Base-by-base conservation (phyloP, 2,797 vertebrate species). In the Xenops minutus region DNA sequence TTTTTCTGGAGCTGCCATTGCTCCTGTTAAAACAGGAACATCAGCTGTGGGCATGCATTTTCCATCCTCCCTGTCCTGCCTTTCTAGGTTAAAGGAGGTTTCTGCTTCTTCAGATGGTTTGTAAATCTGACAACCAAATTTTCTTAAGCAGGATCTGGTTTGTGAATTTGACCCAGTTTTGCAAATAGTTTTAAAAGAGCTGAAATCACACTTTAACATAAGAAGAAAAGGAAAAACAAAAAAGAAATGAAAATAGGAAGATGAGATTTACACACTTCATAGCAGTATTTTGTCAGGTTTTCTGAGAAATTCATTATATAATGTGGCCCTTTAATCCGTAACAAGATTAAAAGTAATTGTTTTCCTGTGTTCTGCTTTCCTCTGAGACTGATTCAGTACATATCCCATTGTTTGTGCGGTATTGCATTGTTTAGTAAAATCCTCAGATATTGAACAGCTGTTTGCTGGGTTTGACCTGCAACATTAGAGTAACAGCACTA, bases 391-490 rank as follows among this genome's bases (percentile, higher is more conserved):
- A 14, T 85, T 91, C 63, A 59, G 52, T 95, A 86, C n/a, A 49
- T 92, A 85, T 63, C 74, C 61, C 19, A 41, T 95, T 96, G 93
- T 95, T 95, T 93, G 61, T 76, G 55, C 86, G 83, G 66, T 74
- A 56, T 61, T 96, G 62, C 93, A 95, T 95, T 95, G 95, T 93
- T 97, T 97, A 97, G 92, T 83, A 96, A 97, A 97, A 95, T 92
- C 67, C 91, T 96, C 84, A 92, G 92, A 97, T 95, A 95, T 10
- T 86, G 88, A 97, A 81, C 96, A 97, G 68, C 93, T 97, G 93
- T 94, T 96, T 95, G 86, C 79, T 96, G 88, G 72, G 95, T 96
- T 97, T 85, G 84, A 97, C 89, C 92, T 84, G 95, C 58, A 97
- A 95, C 83, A 85, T 82, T 96, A 89, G 68, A 96, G 87, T 87